A percentile compares a stretch with the other conserved stretches of the same genome.
phyloP scores from a whole-genome alignment of 2,113 vertebrate genomes.

The Upupa epops region DNA sequence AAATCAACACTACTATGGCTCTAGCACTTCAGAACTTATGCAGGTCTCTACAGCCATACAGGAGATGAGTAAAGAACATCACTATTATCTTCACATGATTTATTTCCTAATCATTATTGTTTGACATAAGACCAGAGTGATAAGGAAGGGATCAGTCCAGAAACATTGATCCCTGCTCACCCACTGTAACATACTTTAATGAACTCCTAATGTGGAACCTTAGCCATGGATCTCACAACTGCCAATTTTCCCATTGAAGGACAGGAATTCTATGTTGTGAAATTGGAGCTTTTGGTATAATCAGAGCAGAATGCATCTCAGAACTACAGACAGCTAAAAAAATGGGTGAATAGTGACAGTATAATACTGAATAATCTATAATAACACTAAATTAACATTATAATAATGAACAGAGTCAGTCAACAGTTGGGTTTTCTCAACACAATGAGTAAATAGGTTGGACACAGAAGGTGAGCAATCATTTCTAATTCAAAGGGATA shows the following conservation, averaged over 20 bases:
- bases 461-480: neutral
- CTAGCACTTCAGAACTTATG: neutral
- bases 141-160: neutral
- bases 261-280: rapidly evolving
- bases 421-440: neutral
- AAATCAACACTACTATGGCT: neutral
- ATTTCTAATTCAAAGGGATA: neutral
- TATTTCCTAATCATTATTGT: neutral
- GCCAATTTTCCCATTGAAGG: neutral
- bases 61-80: neutral
- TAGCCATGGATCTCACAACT: neutral
- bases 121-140: neutral
- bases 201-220: neutral
- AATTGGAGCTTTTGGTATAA: neutral
- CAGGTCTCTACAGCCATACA: neutral
- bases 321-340: neutral
- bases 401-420: neutral
- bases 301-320: neutral
- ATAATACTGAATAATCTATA: neutral
- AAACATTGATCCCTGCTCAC: neutral
- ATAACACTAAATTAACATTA: neutral
- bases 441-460: neutral
- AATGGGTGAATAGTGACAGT: neutral
- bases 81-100: neutral
- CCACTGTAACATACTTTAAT: no score